A percentile compares a stretch with the other conserved stretches of the same genome.
Conservation (phyloP, 2,113 vertebrate genomes). For the Misgurnus mizolepis region DNA sequence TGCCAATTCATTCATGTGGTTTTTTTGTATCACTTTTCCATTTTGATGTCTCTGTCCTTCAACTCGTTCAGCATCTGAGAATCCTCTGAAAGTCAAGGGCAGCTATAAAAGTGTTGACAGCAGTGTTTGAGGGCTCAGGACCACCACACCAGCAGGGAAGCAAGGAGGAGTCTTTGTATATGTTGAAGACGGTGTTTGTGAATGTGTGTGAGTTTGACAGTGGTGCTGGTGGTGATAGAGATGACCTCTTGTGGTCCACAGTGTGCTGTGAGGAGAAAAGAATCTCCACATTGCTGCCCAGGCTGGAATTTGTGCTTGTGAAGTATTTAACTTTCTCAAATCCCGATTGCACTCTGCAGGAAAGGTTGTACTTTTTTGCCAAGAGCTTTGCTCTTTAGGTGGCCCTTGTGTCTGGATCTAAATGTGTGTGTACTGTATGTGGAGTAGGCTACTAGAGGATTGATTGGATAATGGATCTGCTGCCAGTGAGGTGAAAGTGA, state of each 20-base stretch:
- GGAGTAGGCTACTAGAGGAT: conserved; percentile 55
- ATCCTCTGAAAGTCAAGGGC: conserved; percentile 61
- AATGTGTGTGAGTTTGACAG: conserved; percentile 49
- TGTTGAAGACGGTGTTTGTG: conserved; percentile 12
- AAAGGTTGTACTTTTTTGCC: conserved; percentile 62
- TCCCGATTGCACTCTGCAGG: conserved; percentile 77
- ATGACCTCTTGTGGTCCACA: conserved; percentile 73
- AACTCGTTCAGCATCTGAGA: conserved; percentile 55
- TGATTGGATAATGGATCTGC: conserved; percentile 67
- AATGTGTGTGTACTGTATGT: conserved; percentile 42
- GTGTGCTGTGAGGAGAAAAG: conserved; percentile 66
- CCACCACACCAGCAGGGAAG: conserved; percentile 57
- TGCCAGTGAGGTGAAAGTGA: conserved; percentile 70
- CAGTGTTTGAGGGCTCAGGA: conserved; percentile 68
- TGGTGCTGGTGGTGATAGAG: conserved; percentile 61
- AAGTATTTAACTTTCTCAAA: conserved; percentile 78
- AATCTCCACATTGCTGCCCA: conserved; percentile 76
- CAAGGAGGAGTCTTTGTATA: conserved; percentile 53
- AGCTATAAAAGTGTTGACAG: conserved; percentile 69
- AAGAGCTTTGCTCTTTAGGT: conserved; percentile 70
- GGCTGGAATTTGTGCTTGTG: conserved; percentile 78
- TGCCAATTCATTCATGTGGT: conserved; percentile 25
- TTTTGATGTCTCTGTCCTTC: conserved; percentile 50
- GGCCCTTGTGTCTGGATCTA: conserved; percentile 59
- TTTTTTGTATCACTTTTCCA: conserved; percentile 32